Base-by-base conservation (phyloP, 2,888 invertebrate species). In the Liopterus haemorrhoidalis region DNA sequence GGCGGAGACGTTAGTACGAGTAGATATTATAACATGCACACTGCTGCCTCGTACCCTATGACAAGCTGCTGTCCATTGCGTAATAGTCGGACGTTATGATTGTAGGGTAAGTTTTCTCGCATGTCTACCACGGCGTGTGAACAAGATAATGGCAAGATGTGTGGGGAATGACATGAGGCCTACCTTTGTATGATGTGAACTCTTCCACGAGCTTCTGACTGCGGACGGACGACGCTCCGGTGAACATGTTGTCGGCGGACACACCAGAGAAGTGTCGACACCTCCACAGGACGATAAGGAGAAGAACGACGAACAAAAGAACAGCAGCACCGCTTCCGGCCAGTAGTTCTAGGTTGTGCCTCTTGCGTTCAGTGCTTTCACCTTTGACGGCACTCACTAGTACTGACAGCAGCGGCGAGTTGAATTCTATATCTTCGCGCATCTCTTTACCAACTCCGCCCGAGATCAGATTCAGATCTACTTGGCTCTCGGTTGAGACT, bases 141-240 rank as follows among this genome's bases (percentile, higher is more conserved):
- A n/a, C 25, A n/a, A 9, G 18, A 18, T 32, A 16, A 32, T 32
- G 18, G 18, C 15, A 16, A 16, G 18, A 16, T 25, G 12, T 11
- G n/a, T 25, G 12, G 12, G n/a, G n/a, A n/a, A n/a, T n/a, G n/a
- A 37, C 30, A 44, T 43, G 11, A 43, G 28, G 28, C 50, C 55
- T 54, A 61, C 62, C 61, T 60, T 59, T 52, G 48, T 59, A 61
- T 49, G 62, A 59, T 38, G 62, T 59, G 51, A 75, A 76, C 58
- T 79, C 79, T 57, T 79, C 79, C 20, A 78, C 75, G 40, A 79
- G 64, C 59, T 79, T 79, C 54, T 76, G 70, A 58, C 77, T 76
- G 53, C 77, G 70, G 35, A 78, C 72, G 48, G 75, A 73, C 22
- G 77, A 74, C 14, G 76, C 73, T 50, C 78, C 78, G 30, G 75